phyloP scores from a whole-genome alignment of 2,888 invertebrate genomes.

The Scaptomyza cyrtandrae region DNA sequence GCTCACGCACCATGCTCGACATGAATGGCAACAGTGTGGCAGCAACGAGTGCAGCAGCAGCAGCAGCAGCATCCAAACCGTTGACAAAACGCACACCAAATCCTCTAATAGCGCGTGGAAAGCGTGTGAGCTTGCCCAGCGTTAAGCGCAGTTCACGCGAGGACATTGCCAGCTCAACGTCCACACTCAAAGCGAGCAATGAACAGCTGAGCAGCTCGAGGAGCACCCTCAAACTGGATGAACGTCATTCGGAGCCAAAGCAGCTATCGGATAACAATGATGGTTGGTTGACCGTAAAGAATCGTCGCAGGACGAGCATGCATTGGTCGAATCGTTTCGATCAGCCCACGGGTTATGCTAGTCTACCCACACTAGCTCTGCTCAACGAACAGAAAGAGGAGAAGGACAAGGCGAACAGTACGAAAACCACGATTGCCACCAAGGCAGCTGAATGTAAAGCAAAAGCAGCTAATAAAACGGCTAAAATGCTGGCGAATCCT shows the following conservation, averaged over 20 bases:
- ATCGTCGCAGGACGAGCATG: slow-evolving; percentile 88
- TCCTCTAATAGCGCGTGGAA: slow-evolving; percentile 23
- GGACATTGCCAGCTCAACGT: slow-evolving; percentile 83
- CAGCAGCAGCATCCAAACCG: slow-evolving; percentile 11
- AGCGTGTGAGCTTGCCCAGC: slow-evolving; percentile 31
- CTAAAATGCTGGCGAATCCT: slow-evolving; percentile 41
- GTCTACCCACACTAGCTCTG: slow-evolving; percentile 89
- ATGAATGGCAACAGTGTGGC: slow-evolving; percentile 68
- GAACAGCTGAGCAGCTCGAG: slow-evolving; percentile 82
- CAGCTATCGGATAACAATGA: slow-evolving; percentile 85
- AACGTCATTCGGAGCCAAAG: slow-evolving; percentile 81
- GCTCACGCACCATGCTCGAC: slow-evolving; percentile 84
- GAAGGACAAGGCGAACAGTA: slow-evolving; percentile 68
- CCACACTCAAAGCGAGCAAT: slow-evolving; percentile 84
- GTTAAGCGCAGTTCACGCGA: slow-evolving; percentile 66
- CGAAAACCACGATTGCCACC: neutral
- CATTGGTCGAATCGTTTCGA: slow-evolving; percentile 91
- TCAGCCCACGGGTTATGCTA: slow-evolving; percentile 93
- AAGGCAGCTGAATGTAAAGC: slow-evolving; percentile 12
- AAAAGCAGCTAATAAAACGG: slow-evolving; percentile 30
- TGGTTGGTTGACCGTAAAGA: slow-evolving; percentile 96
- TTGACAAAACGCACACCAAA: slow-evolving; percentile 36
- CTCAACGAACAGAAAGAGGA: slow-evolving; percentile 83
- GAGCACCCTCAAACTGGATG: slow-evolving; percentile 67
- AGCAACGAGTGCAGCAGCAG: neutral